phyloP scores from a whole-genome alignment of 2,888 invertebrate species.

The Drosophila phalerata region DNA sequence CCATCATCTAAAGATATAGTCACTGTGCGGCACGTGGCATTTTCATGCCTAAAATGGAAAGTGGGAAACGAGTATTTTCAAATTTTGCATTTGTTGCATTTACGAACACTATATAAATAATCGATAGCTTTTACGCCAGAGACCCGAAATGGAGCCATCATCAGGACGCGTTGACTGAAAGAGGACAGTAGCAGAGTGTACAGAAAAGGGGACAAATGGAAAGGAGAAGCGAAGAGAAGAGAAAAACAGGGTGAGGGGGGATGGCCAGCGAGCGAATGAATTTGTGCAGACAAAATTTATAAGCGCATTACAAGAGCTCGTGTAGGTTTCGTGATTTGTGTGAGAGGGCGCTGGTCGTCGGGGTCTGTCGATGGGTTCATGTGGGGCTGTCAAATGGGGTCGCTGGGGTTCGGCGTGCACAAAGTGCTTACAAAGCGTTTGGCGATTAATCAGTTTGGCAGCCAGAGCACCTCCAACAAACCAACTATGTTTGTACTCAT shows the following conservation, averaged over 20 bases:
- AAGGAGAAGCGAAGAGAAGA: background rate
- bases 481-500: slow-evolving; percentile 23
- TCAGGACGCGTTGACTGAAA: slow-evolving; percentile 30
- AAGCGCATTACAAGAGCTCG: slow-evolving; percentile 73
- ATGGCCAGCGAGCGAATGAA: slow-evolving; percentile 46
- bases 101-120: slow-evolving; percentile 62
- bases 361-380: slow-evolving; percentile 24
- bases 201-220: slow-evolving; percentile 5
- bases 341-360: slow-evolving; percentile 20
- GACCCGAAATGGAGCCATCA: slow-evolving; percentile 57
- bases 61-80: slow-evolving; percentile 38
- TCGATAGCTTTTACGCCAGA: slow-evolving; percentile 73
- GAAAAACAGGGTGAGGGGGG: background rate
- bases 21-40: slow-evolving; percentile 41
- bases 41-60: slow-evolving; percentile 35
- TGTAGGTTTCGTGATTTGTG: slow-evolving; percentile 75
- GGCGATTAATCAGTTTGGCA: slow-evolving; percentile 78
- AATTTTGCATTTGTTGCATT: slow-evolving; percentile 69
- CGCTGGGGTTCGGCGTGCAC: slow-evolving; percentile 40
- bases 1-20: background rate
- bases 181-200: background rate
- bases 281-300: slow-evolving; percentile 78
- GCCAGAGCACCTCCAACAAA: slow-evolving; percentile 38
- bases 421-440: slow-evolving; percentile 81
- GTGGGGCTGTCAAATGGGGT: slow-evolving; percentile 39